Conservation (phyloP, 2,888 invertebrate genomes). For the Pterostichus niger region DNA sequence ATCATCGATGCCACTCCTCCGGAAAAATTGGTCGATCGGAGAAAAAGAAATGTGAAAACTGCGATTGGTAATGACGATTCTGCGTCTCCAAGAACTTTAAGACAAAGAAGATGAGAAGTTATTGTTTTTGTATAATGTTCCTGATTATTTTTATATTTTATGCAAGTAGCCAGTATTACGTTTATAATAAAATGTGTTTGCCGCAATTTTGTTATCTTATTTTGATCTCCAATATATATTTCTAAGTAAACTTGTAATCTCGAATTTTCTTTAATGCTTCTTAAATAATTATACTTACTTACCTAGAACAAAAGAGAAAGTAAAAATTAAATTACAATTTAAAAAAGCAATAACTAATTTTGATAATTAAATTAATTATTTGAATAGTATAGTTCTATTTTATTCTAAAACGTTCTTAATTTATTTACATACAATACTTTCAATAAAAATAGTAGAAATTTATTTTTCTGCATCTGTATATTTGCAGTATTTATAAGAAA, state of each 20-base stretch:
- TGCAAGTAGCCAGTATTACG: not conserved
- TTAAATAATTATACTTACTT: not conserved
- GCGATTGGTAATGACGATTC: conserved; percentile 4
- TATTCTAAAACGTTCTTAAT: too few species aligned
- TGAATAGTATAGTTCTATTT: too few species aligned
- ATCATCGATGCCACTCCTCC: conserved; percentile 53
- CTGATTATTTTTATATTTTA: not conserved
- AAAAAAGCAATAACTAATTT: not conserved
- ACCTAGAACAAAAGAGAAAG: not conserved
- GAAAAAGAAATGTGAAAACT: conserved; percentile 16
- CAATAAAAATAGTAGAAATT: too few species aligned
- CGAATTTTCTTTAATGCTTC: not conserved
- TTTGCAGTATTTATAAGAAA: too few species aligned
- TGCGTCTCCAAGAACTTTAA: conserved; percentile 27
- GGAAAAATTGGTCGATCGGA: not conserved
- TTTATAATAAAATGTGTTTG: conserved; percentile 5
- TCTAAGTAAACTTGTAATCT: not conserved
- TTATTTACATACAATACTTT: too few species aligned
- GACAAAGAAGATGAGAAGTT: conserved; percentile 19
- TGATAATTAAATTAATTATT: not conserved
- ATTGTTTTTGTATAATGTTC: not conserved
- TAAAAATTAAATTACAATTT: not conserved
- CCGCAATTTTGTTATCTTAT: conserved; percentile 3
- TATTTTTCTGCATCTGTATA: too few species aligned
- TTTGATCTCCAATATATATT: not conserved